These are phyloP conservation scores for Atherinomorus stipes DNA, from an alignment of 2,113 vertebrate genomes.

Conservation along the genomic window DNA sequence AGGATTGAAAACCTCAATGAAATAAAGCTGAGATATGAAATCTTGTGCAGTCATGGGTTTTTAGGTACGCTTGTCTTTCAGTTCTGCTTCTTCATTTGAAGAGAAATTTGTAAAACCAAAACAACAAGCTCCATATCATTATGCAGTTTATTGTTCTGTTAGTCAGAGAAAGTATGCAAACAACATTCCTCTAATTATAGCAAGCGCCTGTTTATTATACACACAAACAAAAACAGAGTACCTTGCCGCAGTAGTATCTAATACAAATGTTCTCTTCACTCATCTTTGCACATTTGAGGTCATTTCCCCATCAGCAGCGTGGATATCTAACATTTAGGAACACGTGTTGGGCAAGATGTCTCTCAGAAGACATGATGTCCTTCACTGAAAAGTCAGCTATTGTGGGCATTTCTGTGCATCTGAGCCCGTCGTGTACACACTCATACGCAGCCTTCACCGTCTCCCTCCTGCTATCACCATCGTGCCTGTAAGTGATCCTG, in stretches of 20 bases:
- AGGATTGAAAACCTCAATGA: too few species aligned
- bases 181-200: too few species aligned
- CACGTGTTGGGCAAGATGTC: not conserved
- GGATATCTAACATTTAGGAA: not conserved
- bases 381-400: constrained; percentile 21
- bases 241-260: too few species aligned
- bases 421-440: constrained; percentile 24
- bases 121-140: too few species aligned
- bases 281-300: not conserved
- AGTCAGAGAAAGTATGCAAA: too few species aligned
- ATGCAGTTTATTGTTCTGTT: too few species aligned
- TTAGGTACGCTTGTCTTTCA: too few species aligned
- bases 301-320: not conserved
- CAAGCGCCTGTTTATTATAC: not conserved
- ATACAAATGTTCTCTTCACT: not conserved
- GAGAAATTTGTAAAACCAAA: too few species aligned
- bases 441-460: constrained; percentile 8
- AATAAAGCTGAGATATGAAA: too few species aligned
- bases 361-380: constrained; percentile 27
- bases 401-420: constrained; percentile 6
- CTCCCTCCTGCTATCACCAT: constrained; percentile 60
- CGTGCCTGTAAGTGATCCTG: constrained; percentile 73
- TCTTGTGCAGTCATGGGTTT: too few species aligned
- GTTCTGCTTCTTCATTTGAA: too few species aligned
- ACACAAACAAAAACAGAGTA: not conserved